Percentiles rank a stretch among this genome's conserved stretches.
Evolutionary conservation across 2,113 vertebrate genomes (phyloP).

Genomic region (Gyps fulvus): DNA sequence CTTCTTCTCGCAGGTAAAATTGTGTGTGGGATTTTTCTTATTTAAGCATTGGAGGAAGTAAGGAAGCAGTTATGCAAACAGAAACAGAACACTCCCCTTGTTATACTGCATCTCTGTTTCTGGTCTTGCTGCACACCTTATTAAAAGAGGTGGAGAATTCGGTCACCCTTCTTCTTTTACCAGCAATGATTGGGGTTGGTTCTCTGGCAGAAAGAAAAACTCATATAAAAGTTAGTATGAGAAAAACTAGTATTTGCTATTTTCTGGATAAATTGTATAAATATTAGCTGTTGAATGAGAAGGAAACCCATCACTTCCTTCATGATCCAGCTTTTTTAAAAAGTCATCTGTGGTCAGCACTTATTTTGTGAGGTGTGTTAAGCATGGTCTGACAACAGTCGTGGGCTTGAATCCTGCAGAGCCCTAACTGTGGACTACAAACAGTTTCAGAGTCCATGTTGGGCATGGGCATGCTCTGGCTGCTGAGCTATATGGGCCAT

Average conservation of each 20-base stretch:
- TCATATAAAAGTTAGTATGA: not conserved
- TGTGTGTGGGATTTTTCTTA: not conserved
- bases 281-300: not conserved
- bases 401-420: not conserved
- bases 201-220: not conserved
- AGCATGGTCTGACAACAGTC: not conserved
- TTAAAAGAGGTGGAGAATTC: not conserved
- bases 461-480: accelerated
- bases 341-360: not conserved
- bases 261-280: not conserved
- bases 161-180: not conserved
- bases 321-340: not conserved
- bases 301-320: not conserved
- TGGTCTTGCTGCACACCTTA: not conserved
- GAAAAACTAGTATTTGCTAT: not conserved
- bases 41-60: not conserved
- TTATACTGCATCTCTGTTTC: not conserved
- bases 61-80: not conserved
- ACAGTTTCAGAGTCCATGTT: not conserved
- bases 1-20: not conserved
- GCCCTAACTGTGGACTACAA: not conserved
- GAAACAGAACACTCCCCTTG: not conserved
- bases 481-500: not conserved
- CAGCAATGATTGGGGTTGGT: accelerated
- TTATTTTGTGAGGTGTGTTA: not conserved